Percentiles rank a stretch among this genome's conserved stretches.
These are phyloP conservation scores for Odocoileus virginianus DNA, from an alignment of 2,113 vertebrate genomes.

Conservation along the genomic window DNA sequence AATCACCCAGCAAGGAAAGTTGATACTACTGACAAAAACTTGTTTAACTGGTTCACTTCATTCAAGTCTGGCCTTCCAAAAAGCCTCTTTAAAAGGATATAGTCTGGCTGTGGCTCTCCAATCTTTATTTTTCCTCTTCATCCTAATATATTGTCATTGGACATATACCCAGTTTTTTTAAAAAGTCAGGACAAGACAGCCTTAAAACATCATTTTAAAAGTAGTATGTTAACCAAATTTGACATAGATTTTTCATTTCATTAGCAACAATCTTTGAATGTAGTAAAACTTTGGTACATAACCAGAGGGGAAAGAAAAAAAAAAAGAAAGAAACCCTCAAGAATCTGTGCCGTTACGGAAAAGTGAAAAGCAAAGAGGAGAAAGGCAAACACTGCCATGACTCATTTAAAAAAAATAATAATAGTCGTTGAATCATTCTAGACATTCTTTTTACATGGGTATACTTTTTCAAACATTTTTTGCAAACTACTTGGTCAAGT, in stretches of 20 bases:
- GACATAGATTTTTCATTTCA: conserved; percentile 23
- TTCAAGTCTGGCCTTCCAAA: background rate
- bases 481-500: conserved; percentile 16
- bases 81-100: background rate
- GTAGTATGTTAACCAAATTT: conserved; percentile 1
- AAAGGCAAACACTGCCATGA: conserved; percentile 35
- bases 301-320: background rate
- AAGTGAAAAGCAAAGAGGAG: conserved; percentile 30
- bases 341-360: conserved; percentile 28
- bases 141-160: background rate
- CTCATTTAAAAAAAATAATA: conserved; percentile 31
- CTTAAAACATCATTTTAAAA: conserved; percentile 28
- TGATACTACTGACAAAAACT: background rate
- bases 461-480: conserved; percentile 28
- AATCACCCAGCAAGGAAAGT: conserved; percentile 27
- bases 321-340: conserved; percentile 24
- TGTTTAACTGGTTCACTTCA: background rate
- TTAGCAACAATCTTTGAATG: conserved; percentile 18
- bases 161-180: background rate
- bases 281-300: conserved; percentile 26
- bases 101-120: background rate
- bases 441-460: conserved; percentile 31
- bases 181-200: background rate
- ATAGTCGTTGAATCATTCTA: conserved; percentile 28
- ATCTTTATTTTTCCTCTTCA: background rate